Percentiles rank a stretch among this genome's conserved stretches.
phyloP scores from a whole-genome alignment of 2,113 vertebrate genomes.

The Cyanoliseus patagonus region DNA sequence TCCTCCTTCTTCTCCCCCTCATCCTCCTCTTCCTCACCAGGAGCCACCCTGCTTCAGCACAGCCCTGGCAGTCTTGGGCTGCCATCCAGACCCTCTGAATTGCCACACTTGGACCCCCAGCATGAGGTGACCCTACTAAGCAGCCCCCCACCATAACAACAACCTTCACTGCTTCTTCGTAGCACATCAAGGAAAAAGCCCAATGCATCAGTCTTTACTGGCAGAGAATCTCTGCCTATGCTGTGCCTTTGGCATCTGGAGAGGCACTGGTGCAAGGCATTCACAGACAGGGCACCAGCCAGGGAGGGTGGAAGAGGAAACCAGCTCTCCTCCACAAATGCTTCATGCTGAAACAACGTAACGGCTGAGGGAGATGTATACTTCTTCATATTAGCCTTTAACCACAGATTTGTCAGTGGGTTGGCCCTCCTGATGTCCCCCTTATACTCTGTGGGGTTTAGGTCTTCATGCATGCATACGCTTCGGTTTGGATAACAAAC shows the following conservation, averaged over 20 bases:
- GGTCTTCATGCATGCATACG: not conserved
- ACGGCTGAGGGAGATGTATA: not conserved
- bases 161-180: not conserved
- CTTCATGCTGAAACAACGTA: not conserved
- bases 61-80: accelerated
- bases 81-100: not conserved
- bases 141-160: not conserved
- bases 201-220: not conserved
- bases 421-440: not conserved
- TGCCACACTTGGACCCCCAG: accelerated
- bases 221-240: accelerated
- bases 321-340: not conserved
- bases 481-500: not conserved
- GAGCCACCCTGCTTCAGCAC: not conserved
- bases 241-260: not conserved
- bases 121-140: not conserved
- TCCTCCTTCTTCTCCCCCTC: not conserved
- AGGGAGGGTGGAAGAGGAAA: not conserved
- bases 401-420: not conserved
- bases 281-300: accelerated
- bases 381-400: not conserved
- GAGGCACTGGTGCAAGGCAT: accelerated
- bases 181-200: not conserved
- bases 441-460: not conserved
- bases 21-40: not conserved